phyloP scores from a whole-genome alignment of 2,888 invertebrate genomes.

The Embidobia sp. region DNA sequence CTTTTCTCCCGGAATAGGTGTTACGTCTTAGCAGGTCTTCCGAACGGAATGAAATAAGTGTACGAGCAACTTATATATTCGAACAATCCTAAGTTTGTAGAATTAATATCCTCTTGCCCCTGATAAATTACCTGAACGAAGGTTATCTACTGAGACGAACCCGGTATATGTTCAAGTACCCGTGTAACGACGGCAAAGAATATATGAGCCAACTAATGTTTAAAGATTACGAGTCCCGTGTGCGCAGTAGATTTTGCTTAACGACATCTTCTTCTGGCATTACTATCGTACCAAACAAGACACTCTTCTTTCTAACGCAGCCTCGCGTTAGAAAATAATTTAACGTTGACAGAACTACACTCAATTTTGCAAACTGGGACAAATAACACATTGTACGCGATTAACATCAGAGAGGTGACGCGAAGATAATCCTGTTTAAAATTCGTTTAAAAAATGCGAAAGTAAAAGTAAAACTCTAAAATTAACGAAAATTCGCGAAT shows the following conservation, averaged over 20 bases:
- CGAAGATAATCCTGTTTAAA: too few relatives aligned
- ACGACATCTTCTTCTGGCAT: conserved; percentile 64
- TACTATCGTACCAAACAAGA: conserved; percentile 45
- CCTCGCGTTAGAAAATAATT: conserved; percentile 42
- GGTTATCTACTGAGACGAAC: conserved; percentile 67
- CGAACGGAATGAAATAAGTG: conserved; percentile 11
- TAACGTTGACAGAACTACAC: conserved; percentile 31
- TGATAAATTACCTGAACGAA: conserved; percentile 64
- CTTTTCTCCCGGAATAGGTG: too few relatives aligned
- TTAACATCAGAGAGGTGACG: too few relatives aligned
- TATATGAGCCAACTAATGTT: conserved; percentile 69
- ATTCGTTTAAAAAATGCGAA: too few relatives aligned
- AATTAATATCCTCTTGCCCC: conserved; percentile 58
- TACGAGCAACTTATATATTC: conserved; percentile 35
- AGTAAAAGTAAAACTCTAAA: too few relatives aligned
- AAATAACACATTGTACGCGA: too few relatives aligned
- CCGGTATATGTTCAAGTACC: conserved; percentile 73
- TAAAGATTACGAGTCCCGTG: conserved; percentile 76
- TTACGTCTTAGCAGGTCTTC: too few relatives aligned
- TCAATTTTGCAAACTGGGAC: conserved; percentile 39
- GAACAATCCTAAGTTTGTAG: conserved; percentile 47
- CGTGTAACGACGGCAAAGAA: conserved; percentile 76
- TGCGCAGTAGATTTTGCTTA: conserved; percentile 70
- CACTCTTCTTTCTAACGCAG: conserved; percentile 30
- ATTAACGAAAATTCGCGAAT: too few relatives aligned